Percentiles rank a stretch among this genome's conserved stretches.
These are phyloP conservation scores for Phytoseiulus persimilis DNA, from an alignment of 2,888 invertebrate species.

Conservation along the genomic window DNA sequence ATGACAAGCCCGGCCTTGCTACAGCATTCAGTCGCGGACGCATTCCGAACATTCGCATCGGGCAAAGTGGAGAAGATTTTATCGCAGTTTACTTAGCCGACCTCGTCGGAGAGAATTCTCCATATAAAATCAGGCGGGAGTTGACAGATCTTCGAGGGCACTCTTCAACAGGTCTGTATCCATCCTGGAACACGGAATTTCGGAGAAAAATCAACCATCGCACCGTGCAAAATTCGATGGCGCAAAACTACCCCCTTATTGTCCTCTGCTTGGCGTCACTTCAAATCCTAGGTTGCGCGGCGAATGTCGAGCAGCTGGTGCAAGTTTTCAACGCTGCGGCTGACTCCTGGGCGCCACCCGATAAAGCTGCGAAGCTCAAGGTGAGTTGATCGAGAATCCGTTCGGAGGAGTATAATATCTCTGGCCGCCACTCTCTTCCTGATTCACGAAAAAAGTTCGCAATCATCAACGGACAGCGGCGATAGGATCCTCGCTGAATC, in stretches of 20 bases:
- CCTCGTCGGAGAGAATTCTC: not conserved
- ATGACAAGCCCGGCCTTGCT: not conserved
- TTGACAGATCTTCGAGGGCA: no score
- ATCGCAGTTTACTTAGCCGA: not conserved
- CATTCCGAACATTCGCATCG: not conserved
- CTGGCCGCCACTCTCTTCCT: no score
- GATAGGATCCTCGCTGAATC: no score
- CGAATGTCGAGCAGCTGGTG: constrained; percentile 13
- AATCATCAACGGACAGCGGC: no score
- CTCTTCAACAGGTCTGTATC: no score
- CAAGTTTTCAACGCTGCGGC: constrained; percentile 16
- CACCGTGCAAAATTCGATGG: not conserved
- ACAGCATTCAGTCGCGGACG: not conserved
- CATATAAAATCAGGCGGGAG: not conserved
- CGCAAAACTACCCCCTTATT: not conserved
- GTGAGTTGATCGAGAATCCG: not conserved
- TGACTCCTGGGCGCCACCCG: not conserved
- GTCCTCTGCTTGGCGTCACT: not conserved
- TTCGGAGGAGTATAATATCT: no score
- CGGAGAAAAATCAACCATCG: no score
- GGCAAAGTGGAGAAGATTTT: not conserved
- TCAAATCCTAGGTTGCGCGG: not conserved
- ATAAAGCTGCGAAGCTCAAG: constrained; percentile 19
- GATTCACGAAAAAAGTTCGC: no score
- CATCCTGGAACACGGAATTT: no score